Evolutionary conservation across 2,113 vertebrate genomes (phyloP).

Genomic region (Vicugna pacos): DNA sequence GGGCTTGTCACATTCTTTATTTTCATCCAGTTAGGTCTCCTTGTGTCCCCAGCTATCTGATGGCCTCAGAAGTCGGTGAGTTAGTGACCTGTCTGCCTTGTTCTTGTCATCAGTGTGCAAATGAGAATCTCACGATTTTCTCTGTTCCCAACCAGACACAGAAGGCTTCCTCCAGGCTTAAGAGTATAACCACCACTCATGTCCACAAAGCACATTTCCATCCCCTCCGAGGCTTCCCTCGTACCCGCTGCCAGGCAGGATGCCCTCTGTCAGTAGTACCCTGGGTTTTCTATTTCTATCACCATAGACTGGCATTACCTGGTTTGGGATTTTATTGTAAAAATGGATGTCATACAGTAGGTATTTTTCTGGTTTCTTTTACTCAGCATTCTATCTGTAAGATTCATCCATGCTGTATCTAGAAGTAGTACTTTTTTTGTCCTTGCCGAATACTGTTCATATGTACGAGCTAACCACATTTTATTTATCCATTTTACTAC

Average conservation of each 20-base stretch:
- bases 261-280: background rate
- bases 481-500: background rate
- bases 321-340: background rate
- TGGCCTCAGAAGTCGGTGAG: background rate
- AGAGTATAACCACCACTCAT: background rate
- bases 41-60: background rate
- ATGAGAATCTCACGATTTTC: background rate
- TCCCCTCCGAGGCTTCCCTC: background rate
- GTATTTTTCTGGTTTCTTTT: background rate
- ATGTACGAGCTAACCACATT: background rate
- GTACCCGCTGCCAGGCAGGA: background rate
- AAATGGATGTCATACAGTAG: background rate
- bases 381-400: background rate
- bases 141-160: background rate
- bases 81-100: background rate
- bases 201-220: background rate
- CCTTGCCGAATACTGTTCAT: background rate
- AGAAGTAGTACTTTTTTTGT: constrained; percentile 26
- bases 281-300: background rate
- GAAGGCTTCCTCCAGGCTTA: background rate
- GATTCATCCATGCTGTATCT: background rate
- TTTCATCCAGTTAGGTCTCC: background rate
- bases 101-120: background rate
- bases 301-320: background rate
- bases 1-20: background rate